These are phyloP conservation scores for Ephydatia muelleri DNA, from an alignment of 37 sponge, comb jelly and placozoan species.

Conservation along the genomic window DNA sequence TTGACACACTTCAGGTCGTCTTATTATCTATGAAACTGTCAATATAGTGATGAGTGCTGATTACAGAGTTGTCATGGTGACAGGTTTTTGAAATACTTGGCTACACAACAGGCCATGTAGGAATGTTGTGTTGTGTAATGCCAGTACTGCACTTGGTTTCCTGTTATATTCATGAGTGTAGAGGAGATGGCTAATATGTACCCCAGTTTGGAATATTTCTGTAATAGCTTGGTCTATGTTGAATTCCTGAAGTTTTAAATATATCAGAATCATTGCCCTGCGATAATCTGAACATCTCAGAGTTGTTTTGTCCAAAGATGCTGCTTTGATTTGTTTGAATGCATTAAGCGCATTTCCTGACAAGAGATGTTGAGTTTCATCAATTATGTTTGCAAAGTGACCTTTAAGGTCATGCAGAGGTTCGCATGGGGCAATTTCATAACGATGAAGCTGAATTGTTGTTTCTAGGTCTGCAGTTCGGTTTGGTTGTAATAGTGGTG, in stretches of 20 bases:
- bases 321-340: not conserved
- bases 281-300: slow-evolving; percentile 12
- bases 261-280: not conserved
- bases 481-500: slow-evolving; percentile 15
- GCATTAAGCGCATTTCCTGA: not conserved
- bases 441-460: not conserved
- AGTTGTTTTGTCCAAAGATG: not conserved
- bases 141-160: not conserved
- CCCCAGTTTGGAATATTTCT: slow-evolving; percentile 16
- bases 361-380: not conserved
- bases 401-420: slow-evolving; percentile 20
- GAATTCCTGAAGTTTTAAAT: no score
- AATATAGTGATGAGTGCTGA: no score
- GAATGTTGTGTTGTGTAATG: slow-evolving; percentile 13
- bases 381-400: slow-evolving; percentile 14
- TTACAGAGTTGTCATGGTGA: no score
- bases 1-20: no score
- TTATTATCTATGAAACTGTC: no score
- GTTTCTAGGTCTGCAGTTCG: not conserved
- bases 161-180: slow-evolving; percentile 2
- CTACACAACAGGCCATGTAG: no score
- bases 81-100: no score
- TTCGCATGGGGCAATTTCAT: slow-evolving; percentile 6
- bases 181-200: slow-evolving; percentile 12
- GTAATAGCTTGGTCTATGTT: no score